Conservation (phyloP, 2,888 invertebrate species). For the Amiota mariae region DNA sequence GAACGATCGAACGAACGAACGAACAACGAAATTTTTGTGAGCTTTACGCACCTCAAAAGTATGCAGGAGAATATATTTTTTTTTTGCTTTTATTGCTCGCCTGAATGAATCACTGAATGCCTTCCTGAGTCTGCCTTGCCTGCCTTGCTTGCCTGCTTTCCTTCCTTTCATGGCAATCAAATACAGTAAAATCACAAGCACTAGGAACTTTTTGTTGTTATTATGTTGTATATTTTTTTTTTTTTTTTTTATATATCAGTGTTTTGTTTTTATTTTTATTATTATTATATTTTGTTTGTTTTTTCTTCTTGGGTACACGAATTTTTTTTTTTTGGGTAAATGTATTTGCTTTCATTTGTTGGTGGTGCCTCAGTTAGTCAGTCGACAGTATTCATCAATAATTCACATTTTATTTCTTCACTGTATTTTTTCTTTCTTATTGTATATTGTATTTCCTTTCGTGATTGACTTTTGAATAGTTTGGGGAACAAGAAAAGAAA, state of each 20-base stretch:
- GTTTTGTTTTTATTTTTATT: conserved; percentile 9
- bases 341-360: conserved; percentile 23
- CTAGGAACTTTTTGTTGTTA: conserved; percentile 26
- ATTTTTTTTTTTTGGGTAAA: conserved; percentile 9
- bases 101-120: conserved; percentile 17
- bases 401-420: conserved; percentile 62
- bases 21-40: conserved; percentile 30
- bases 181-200: background rate
- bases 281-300: conserved; percentile 44
- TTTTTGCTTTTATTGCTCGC: conserved; percentile 57
- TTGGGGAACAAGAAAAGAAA: too few relatives aligned
- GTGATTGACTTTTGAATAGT: conserved; percentile 21
- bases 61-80: conserved; percentile 56
- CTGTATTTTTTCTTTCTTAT: background rate
- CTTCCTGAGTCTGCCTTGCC: conserved; percentile 11
- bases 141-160: too few relatives aligned
- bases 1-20: background rate
- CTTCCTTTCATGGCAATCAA: too few relatives aligned
- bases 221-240: conserved; percentile 28
- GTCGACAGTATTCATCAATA: conserved; percentile 58
- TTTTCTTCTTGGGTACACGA: conserved; percentile 43
- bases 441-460: background rate
- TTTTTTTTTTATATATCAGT: conserved; percentile 31
- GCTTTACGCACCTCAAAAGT: conserved; percentile 59
- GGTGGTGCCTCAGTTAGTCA: conserved; percentile 27